A percentile compares a stretch with the other conserved stretches of the same genome.
phyloP scores from a whole-genome alignment of 2,888 invertebrate species.

The Nomada goodeniana region DNA sequence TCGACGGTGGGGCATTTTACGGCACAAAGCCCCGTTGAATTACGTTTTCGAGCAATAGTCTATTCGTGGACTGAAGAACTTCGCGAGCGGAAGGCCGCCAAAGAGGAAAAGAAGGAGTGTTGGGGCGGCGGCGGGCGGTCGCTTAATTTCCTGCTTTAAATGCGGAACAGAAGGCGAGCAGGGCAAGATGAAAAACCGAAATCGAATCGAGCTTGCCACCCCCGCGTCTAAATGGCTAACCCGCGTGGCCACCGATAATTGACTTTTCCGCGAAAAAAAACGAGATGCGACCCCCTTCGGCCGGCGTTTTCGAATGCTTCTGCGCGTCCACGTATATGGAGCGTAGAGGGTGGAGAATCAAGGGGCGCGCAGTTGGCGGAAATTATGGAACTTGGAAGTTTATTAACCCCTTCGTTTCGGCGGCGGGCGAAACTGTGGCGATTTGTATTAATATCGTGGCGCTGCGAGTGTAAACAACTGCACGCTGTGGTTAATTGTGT shows the following conservation, averaged over 20 bases:
- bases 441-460: too few relatives aligned
- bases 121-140: neutral
- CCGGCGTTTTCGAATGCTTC: neutral
- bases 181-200: slow-evolving; percentile 58
- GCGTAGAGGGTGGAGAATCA: too few relatives aligned
- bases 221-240: slow-evolving; percentile 27
- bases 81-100: slow-evolving; percentile 19
- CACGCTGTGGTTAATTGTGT: too few relatives aligned
- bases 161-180: slow-evolving; percentile 55
- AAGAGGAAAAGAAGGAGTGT: slow-evolving; percentile 7
- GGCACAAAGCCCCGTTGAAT: slow-evolving; percentile 57
- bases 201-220: slow-evolving; percentile 51
- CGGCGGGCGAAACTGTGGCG: too few relatives aligned
- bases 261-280: slow-evolving; percentile 25
- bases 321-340: too few relatives aligned
- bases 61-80: slow-evolving; percentile 25
- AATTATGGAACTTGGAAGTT: too few relatives aligned
- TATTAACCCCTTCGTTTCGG: too few relatives aligned
- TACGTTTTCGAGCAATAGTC: slow-evolving; percentile 56
- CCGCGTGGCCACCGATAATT: slow-evolving; percentile 3
- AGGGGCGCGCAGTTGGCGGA: too few relatives aligned
- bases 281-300: slow-evolving; percentile 2
- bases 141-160: slow-evolving; percentile 71
- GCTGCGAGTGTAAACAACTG: too few relatives aligned
- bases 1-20: slow-evolving; percentile 22